Base-by-base conservation (phyloP, 2,113 vertebrate species). In the Sinocyclocheilus anshuiensis region DNA sequence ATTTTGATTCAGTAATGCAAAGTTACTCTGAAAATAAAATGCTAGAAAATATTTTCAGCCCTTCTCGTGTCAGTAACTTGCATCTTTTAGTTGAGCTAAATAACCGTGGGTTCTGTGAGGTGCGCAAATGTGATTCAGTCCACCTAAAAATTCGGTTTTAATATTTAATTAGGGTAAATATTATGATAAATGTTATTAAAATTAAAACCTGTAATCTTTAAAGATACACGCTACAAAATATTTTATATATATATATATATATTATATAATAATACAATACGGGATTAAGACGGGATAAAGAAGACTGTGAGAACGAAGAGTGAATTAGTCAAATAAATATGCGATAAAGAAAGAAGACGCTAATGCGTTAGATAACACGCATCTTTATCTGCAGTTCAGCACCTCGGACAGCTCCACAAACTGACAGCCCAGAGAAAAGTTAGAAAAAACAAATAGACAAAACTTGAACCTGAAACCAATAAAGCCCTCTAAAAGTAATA, bases 341-440 rank as follows among this genome's bases (percentile, higher is more conserved):
- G 11, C 10, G 12, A 33, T 18, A 78, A 55, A 77, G 48, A 77
- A 77, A 57, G n/a, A 59, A 59, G 20, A 79, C 18, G 11, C 2
- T 15, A 15, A 22, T 61, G 57, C 57, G 8, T 59, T 59, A 10
- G 20, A 61, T 20, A 57, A 77, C 7, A 2, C 15, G 13, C n/a
- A 65, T 13, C 59, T 81, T 10, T 18, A 33, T 45, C 45, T 39
- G 50, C 8, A 5, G 33, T 88, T 90, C 87, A 90, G 89, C n/a
- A 90, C 89, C 86, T 11, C 69, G 89, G 87, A 90, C 85, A 90
- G 89, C 69, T 33, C 29, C 77, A 53, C 72, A 33, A 55, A 50
- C 45, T 45, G 36, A 75, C 1, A 45, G 8, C 42, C 9, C 42
- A 77, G 63, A 81, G 77, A 84, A 33, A 22, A 36, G 36, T 55